Evolutionary conservation across 2,797 vertebrate genomes (phyloP), one percentile per base, ranked within the genome.

Genomic region (Microctenopoma stevenorrisi): DNA sequence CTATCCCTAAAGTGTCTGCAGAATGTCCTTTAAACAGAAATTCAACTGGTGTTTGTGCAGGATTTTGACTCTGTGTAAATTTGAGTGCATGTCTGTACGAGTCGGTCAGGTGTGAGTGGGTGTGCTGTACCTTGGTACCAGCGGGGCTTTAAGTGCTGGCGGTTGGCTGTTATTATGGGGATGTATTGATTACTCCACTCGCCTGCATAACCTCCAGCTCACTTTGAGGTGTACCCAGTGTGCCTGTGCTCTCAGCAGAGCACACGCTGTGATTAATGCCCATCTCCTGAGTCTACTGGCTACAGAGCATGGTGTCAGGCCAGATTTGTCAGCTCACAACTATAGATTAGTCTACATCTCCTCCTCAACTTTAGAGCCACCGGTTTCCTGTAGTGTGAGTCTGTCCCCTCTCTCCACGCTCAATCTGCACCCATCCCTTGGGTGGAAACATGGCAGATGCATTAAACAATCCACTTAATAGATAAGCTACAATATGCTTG

Each of bases 381-480:
- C 93, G 88, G 91, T 95, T 94, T 93, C 93, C 93, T 88, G 88
- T 91, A 91, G 92, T 93, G 94, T 95, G 96, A 96, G 95, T 96
- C 93, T 94, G 95, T 94, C 93, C 92, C 92, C 87, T 91, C 93
- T 68, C 62, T 78, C 77, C 73, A 50, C 72, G 74, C 64, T 78
- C 68, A 43, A 68, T 76, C 59, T 5, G 59, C 64, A 37, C 37
- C 64, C 49, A 15, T 94, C 95, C 95, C 94, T 83, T 85, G 94
- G 93, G 95, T 92, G 93, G 93, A 88, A 91, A 93, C 94, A 95
- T 94, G 94, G 94, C 93, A 95, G 95, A 95, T 95, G 95, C 95
- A 95, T 96, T 96, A 95, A 97, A 97, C 95, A 96, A 95, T 95
- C 95, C 94, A 95, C 95, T 97, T 97, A 96, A 96, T 95, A 96